Percentiles rank a stretch among this genome's conserved stretches.
These are phyloP conservation scores for Papilio polyxenes DNA, from an alignment of 1,140 invertebrate species.

Conservation along the genomic window DNA sequence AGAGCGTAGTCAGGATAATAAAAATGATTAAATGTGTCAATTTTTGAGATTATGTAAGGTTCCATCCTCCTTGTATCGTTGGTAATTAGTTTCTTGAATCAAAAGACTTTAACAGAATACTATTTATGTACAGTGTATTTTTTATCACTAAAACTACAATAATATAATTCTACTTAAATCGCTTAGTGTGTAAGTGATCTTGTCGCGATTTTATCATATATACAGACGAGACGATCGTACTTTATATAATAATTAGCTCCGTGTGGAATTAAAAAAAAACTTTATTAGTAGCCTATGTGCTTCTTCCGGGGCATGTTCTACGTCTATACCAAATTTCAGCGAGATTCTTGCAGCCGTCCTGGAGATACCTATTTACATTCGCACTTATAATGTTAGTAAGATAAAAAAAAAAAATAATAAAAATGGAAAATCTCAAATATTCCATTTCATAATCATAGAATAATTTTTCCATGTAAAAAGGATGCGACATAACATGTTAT, in stretches of 20 bases:
- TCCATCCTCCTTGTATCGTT: neutral
- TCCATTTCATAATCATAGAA: slow-evolving; percentile 36
- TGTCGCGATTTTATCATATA: neutral
- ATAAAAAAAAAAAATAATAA: neutral
- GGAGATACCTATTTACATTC: too few species aligned
- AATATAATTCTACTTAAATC: too few species aligned
- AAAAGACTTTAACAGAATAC: neutral
- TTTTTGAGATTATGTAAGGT: neutral
- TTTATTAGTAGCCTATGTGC: too few species aligned
- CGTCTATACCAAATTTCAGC: too few species aligned
- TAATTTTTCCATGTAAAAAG: slow-evolving; percentile 35
- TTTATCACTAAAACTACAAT: too few species aligned
- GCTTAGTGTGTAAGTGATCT: neutral
- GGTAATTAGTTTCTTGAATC: neutral
- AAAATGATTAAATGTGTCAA: neutral
- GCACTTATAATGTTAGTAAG: too few species aligned
- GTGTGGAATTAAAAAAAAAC: too few species aligned
- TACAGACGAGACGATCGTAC: neutral
- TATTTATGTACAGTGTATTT: neutral
- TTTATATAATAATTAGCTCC: neutral
- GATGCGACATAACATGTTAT: slow-evolving; percentile 25
- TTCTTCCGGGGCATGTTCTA: too few species aligned
- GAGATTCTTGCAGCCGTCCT: too few species aligned
- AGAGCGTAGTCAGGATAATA: neutral
- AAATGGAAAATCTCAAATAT: slow-evolving; percentile 35